Percentiles rank a stretch among this genome's conserved stretches.
Conservation (phyloP, 2,113 vertebrate genomes). For the Protobothrops flavoviridis region DNA sequence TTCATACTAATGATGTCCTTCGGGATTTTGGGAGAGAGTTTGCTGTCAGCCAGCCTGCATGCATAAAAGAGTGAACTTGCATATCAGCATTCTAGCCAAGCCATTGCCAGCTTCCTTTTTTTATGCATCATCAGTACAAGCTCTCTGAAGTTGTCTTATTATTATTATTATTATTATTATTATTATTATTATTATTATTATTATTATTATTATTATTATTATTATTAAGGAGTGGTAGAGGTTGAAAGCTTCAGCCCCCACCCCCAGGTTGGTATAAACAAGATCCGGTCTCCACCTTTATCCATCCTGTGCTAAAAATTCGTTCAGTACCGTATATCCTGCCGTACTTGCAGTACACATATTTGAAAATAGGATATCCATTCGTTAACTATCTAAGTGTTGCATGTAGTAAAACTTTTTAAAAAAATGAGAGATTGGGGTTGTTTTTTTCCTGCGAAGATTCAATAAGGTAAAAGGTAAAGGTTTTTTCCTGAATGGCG, state of each 20-base stretch:
- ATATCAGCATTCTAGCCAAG: conserved; percentile 30
- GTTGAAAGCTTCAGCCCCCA: background rate
- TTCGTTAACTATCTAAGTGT: background rate
- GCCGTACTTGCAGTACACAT: background rate
- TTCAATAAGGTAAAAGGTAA: background rate
- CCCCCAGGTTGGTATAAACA: background rate
- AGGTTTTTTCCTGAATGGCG: background rate
- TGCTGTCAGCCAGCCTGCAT: conserved; percentile 1
- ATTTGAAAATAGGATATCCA: background rate
- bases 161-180: too few species aligned
- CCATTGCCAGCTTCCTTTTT: background rate
- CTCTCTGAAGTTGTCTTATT: background rate
- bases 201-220: too few species aligned
- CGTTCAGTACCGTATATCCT: background rate
- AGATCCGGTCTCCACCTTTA: background rate
- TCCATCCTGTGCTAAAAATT: background rate
- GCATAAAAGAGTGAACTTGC: background rate
- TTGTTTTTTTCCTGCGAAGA: background rate
- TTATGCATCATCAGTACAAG: conserved; percentile 21
- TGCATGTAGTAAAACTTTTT: background rate
- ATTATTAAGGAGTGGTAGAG: background rate
- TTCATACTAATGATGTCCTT: conserved; percentile 49
- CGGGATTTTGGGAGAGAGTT: conserved; percentile 41
- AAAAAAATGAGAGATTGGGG: background rate
- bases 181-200: too few species aligned